Conservation (phyloP, 2,797 vertebrate genomes). For the Xenentodon cancila region DNA sequence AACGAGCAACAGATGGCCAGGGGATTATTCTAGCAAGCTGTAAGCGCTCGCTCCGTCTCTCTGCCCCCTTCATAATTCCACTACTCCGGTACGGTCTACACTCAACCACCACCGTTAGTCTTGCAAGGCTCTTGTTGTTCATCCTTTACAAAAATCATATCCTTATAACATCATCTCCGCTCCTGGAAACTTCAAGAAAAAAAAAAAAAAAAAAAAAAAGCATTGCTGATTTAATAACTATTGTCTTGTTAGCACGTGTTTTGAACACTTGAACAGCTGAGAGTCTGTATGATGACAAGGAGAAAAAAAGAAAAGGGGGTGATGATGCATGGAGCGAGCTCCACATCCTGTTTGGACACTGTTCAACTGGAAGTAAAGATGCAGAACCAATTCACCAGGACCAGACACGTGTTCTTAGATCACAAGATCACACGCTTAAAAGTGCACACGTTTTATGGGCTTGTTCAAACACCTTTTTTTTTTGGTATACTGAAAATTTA, state of each 20-base stretch:
- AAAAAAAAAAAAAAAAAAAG: too few species aligned
- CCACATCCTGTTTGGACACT: conserved; percentile 18
- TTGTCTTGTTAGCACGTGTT: too few species aligned
- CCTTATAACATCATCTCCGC: background rate
- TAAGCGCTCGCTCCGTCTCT: conserved; percentile 63
- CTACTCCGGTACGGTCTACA: conserved; percentile 39
- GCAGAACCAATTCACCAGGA: background rate
- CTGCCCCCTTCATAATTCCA: conserved; percentile 68
- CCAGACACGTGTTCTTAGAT: too few species aligned
- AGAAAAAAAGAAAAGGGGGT: background rate
- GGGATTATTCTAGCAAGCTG: conserved; percentile 81
- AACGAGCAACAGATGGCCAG: conserved; percentile 79
- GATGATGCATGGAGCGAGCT: conserved; percentile 16
- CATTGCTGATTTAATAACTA: too few species aligned
- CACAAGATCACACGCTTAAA: background rate
- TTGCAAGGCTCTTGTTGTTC: background rate
- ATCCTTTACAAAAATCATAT: conserved; percentile 3
- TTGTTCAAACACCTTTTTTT: too few species aligned
- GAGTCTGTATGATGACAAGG: background rate
- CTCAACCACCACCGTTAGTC: conserved; percentile 15
- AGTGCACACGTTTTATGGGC: too few species aligned
- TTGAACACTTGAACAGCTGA: too few species aligned
- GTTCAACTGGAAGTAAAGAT: too few species aligned
- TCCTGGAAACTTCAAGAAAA: background rate
- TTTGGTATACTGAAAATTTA: too few species aligned